These are phyloP conservation scores for Norana najaformis DNA, from an alignment of 2,888 invertebrate genomes.

Conservation along the genomic window DNA sequence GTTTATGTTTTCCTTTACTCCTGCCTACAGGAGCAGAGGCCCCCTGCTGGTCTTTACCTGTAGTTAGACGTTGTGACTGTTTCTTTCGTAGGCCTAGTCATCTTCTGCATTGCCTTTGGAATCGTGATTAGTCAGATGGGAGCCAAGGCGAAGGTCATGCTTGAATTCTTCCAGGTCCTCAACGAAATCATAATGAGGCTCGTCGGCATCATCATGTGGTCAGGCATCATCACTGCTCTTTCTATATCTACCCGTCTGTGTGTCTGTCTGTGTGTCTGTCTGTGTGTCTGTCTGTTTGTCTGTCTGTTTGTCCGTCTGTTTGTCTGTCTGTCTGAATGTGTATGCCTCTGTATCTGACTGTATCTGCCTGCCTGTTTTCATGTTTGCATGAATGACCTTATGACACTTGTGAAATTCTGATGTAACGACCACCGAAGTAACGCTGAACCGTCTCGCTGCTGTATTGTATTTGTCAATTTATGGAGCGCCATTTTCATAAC, in stretches of 20 bases:
- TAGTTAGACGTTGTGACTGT: background rate
- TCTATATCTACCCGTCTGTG: too few relatives aligned
- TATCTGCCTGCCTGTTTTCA: background rate
- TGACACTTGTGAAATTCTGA: too few relatives aligned
- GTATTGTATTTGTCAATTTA: background rate
- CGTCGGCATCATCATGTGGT: slow-evolving; percentile 68
- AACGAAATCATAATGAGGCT: slow-evolving; percentile 70
- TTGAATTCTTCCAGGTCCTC: slow-evolving; percentile 68
- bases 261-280: background rate
- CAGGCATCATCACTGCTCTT: background rate
- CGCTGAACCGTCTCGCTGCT: too few relatives aligned
- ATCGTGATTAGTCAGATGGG: slow-evolving; percentile 69
- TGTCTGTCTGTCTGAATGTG: background rate
- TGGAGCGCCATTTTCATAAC: background rate
- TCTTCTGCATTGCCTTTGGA: slow-evolving; percentile 70
- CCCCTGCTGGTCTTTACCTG: too few relatives aligned
- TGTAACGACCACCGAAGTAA: too few relatives aligned
- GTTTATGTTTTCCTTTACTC: too few relatives aligned
- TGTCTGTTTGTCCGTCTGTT: background rate
- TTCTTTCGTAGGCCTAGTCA: slow-evolving; percentile 64
- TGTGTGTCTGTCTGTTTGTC: background rate
- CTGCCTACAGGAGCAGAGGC: too few relatives aligned
- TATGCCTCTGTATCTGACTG: background rate
- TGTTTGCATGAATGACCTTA: background rate
- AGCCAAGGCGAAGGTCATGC: slow-evolving; percentile 66